Conservation (phyloP, 2,888 invertebrate species). For the Rhagonycha lutea region DNA sequence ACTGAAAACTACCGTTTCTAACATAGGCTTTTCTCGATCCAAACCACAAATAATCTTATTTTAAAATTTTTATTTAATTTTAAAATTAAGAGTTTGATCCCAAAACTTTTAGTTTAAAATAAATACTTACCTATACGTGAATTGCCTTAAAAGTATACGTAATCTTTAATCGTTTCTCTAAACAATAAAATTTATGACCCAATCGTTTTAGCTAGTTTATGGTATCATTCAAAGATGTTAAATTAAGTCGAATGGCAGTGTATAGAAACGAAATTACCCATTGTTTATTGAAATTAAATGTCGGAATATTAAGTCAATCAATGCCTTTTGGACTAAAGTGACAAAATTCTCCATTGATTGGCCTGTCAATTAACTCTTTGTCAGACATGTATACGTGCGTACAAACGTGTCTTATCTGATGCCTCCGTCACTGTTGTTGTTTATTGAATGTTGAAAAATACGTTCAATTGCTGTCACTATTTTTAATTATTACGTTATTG, state of each 20-base stretch:
- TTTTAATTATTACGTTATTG: constrained; percentile 21
- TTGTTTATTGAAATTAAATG: constrained; percentile 56
- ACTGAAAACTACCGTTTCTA: no score
- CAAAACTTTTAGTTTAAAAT: no score
- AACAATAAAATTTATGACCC: background rate
- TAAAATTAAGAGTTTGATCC: no score
- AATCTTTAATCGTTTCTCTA: background rate
- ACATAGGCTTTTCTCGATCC: no score
- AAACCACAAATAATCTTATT: no score
- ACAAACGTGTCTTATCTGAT: constrained; percentile 56
- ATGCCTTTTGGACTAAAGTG: constrained; percentile 52
- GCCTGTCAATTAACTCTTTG: constrained; percentile 56
- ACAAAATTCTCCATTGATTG: constrained; percentile 57
- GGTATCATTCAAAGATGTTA: constrained; percentile 28
- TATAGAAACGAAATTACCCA: constrained; percentile 47
- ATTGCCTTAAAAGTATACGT: background rate
- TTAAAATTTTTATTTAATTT: no score
- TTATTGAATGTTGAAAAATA: constrained; percentile 47
- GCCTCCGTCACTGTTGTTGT: constrained; percentile 53
- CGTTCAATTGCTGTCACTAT: constrained; percentile 24
- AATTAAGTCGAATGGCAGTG: constrained; percentile 47
- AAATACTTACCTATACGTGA: background rate
- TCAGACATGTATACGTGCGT: constrained; percentile 56
- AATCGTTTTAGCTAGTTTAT: background rate
- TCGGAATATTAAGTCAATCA: constrained; percentile 56